A percentile compares a stretch with the other conserved stretches of the same genome.
These are phyloP conservation scores for Tetramorium parvispinum DNA, from an alignment of 1,140 invertebrate genomes.

Conservation along the genomic window DNA sequence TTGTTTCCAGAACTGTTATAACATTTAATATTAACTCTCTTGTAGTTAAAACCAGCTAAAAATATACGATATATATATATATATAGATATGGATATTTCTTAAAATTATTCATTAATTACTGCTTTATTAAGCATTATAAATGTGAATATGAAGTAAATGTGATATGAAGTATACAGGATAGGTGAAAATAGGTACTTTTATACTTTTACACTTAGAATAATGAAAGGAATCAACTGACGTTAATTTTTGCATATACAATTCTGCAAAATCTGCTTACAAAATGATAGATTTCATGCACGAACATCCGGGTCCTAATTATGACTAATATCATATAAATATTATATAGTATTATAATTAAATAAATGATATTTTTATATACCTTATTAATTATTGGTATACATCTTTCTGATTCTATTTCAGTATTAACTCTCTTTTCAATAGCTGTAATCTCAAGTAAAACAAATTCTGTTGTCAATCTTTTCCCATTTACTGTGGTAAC, in stretches of 20 bases:
- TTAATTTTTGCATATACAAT: no score
- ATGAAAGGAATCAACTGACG: no score
- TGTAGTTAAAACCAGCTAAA: slow-evolving; percentile 78
- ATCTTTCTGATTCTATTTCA: slow-evolving; percentile 79
- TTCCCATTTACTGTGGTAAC: slow-evolving; percentile 77
- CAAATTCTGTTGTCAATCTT: slow-evolving; percentile 79
- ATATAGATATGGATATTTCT: not conserved
- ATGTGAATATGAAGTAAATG: no score
- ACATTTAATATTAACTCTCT: slow-evolving; percentile 81
- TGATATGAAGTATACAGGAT: no score
- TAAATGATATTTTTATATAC: slow-evolving; percentile 65
- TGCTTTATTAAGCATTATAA: no score
- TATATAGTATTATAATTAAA: slow-evolving; percentile 4
- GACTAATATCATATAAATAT: slow-evolving; percentile 56
- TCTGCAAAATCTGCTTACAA: no score
- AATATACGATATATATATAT: slow-evolving; percentile 27
- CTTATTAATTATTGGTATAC: slow-evolving; percentile 81
- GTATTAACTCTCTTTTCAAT: slow-evolving; percentile 76
- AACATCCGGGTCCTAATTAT: slow-evolving; percentile 37
- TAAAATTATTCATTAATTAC: no score
- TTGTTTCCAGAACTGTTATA: slow-evolving; percentile 77
- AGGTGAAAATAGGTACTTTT: no score
- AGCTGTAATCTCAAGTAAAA: slow-evolving; percentile 76
- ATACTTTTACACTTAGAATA: no score
- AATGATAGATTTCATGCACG: no score